phyloP scores from a whole-genome alignment of 2,797 vertebrate species.

The Phoxinus dragarum region DNA sequence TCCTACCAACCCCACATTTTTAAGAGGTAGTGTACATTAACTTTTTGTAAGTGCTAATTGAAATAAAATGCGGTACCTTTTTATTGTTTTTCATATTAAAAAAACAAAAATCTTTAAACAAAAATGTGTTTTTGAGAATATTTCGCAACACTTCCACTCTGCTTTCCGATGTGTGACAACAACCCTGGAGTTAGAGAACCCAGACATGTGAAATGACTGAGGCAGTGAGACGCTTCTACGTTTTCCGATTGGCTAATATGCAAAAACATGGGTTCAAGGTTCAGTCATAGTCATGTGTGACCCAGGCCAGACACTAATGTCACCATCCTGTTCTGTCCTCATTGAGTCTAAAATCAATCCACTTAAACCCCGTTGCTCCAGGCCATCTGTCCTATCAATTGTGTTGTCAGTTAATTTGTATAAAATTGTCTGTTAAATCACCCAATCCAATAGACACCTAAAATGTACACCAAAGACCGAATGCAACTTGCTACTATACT shows the following conservation, averaged over 20 bases:
- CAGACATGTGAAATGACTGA: neutral
- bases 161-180: neutral
- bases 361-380: slow-evolving; percentile 3
- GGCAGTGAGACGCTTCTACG: neutral
- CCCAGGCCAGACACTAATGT: slow-evolving; percentile 21
- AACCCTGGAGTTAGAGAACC: neutral
- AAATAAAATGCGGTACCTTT: neutral
- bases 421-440: slow-evolving; percentile 7
- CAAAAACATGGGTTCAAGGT: neutral
- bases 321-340: slow-evolving; percentile 5
- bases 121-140: neutral
- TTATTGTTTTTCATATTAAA: slow-evolving; percentile 1
- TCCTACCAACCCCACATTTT: neutral
- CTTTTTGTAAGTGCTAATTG: neutral
- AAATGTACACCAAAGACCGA: neutral
- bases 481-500: neutral
- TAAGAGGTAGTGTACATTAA: neutral
- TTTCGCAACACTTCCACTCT: neutral
- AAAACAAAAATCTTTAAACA: neutral
- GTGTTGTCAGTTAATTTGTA: neutral
- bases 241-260: neutral
- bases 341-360: slow-evolving; percentile 32
- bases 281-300: slow-evolving; percentile 13
- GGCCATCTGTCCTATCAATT: slow-evolving; percentile 1
- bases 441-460: neutral